Evolutionary conservation across 2,113 vertebrate species (phyloP).

Genomic region (Lagopus leucura): DNA sequence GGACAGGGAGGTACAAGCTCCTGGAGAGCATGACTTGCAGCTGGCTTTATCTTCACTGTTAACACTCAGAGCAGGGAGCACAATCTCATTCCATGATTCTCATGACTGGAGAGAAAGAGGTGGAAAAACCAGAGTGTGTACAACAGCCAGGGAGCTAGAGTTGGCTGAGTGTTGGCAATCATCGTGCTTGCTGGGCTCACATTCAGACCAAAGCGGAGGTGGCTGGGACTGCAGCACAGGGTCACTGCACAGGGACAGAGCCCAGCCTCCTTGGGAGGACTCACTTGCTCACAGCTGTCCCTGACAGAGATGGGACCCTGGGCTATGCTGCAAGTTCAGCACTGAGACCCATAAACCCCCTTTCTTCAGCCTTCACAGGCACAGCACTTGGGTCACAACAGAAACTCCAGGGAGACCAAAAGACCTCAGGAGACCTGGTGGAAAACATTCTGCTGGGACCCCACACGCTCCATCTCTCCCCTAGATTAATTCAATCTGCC

Average conservation of each 20-base stretch:
- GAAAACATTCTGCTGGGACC: background rate
- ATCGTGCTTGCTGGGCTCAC: fast-evolving
- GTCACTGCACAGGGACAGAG: background rate
- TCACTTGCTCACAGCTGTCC: fast-evolving
- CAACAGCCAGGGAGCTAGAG: background rate
- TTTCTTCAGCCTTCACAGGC: background rate
- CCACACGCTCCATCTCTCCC: background rate
- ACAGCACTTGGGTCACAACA: background rate
- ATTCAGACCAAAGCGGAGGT: background rate
- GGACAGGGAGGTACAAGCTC: background rate
- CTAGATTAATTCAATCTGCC: conserved; percentile 61
- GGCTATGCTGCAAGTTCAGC: background rate
- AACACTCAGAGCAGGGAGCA: background rate
- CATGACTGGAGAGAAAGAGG: background rate
- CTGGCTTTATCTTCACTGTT: fast-evolving
- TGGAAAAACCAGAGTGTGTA: background rate
- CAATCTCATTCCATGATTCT: fast-evolving
- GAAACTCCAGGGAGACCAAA: background rate
- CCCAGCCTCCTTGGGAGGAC: background rate
- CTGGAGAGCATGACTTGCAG: background rate
- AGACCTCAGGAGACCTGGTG: background rate
- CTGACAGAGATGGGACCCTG: background rate
- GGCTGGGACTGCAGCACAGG: background rate
- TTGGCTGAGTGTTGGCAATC: background rate
- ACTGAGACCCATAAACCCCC: background rate